A percentile compares a stretch with the other conserved stretches of the same genome.
Conservation (phyloP, 2,797 vertebrate species). For the Pipistrellus pipistrellus region DNA sequence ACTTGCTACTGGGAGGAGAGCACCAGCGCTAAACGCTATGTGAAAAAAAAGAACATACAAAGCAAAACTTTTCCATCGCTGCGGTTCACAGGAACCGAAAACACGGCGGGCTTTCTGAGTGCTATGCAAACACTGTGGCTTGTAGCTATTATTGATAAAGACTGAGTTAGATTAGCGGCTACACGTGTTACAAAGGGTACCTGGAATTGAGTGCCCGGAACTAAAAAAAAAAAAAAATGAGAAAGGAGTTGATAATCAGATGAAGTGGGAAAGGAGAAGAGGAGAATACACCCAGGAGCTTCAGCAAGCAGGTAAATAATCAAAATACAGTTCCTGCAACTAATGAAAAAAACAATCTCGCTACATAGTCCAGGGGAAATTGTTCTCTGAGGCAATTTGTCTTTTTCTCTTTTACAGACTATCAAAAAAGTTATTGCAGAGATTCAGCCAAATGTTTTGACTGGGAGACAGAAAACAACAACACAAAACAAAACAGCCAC, state of each 20-base stretch:
- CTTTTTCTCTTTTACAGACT: slow-evolving; percentile 15
- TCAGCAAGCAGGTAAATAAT: slow-evolving; percentile 58
- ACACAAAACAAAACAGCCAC: neutral
- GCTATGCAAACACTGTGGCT: slow-evolving; percentile 26
- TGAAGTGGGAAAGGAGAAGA: neutral
- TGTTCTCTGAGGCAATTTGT: slow-evolving; percentile 54
- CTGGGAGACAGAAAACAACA: slow-evolving; percentile 70
- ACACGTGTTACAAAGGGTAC: neutral
- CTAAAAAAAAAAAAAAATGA: neutral
- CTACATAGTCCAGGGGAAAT: slow-evolving; percentile 15
- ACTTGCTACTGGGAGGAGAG: neutral
- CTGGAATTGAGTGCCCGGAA: neutral
- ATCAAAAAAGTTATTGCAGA: slow-evolving; percentile 72
- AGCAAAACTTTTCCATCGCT: slow-evolving; percentile 23
- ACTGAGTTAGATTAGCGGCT: neutral
- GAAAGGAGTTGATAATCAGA: neutral
- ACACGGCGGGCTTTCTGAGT: slow-evolving; percentile 33
- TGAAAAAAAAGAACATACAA: neutral
- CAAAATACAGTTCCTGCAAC: slow-evolving; percentile 53
- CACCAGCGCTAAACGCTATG: neutral
- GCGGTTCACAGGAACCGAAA: slow-evolving; percentile 67
- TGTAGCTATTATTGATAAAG: slow-evolving; percentile 34
- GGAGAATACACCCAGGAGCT: neutral
- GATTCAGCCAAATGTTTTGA: slow-evolving; percentile 72
- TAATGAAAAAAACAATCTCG: slow-evolving; percentile 56